These are phyloP conservation scores for Venustaconcha ellipsiformis DNA, from an alignment of 1,140 invertebrate species.

Conservation along the genomic window DNA sequence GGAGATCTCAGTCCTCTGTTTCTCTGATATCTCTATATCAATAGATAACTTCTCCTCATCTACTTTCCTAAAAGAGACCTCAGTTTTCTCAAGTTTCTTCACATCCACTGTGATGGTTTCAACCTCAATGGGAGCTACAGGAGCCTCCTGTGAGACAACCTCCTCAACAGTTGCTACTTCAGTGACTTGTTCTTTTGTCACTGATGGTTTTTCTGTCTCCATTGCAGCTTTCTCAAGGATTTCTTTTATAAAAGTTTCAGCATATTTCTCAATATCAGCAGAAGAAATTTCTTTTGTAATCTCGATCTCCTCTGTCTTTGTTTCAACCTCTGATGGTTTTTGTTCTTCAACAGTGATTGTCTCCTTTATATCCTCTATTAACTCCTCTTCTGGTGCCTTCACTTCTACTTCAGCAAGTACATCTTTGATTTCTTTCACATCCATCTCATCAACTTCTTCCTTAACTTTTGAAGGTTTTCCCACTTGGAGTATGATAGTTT, in stretches of 20 bases:
- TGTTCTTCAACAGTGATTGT: constrained; percentile 31
- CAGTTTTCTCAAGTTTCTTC: constrained; percentile 5
- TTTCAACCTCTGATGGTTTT: constrained; percentile 24
- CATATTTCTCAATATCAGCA: constrained; percentile 14
- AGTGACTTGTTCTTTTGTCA: constrained; percentile 12
- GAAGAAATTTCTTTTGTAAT: constrained; percentile 9
- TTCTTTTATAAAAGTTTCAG: constrained; percentile 23
- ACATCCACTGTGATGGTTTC: background rate
- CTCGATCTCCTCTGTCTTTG: constrained; percentile 9
- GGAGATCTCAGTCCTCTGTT: background rate
- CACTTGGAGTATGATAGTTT: constrained; percentile 29
- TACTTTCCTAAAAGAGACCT: background rate
- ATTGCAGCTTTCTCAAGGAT: constrained; percentile 17
- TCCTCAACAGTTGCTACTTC: constrained; percentile 8
- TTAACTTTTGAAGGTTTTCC: constrained; percentile 21
- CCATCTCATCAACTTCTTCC: constrained; percentile 18
- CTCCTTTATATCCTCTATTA: constrained; percentile 31
- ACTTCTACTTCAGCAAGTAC: constrained; percentile 19
- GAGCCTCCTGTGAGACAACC: background rate
- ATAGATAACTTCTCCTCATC: background rate
- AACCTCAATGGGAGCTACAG: constrained; percentile 6
- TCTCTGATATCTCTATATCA: constrained; percentile 15
- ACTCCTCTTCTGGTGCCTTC: constrained; percentile 36
- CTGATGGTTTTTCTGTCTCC: background rate
- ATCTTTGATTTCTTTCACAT: constrained; percentile 3